phyloP scores from a whole-genome alignment of 2,888 invertebrate species.

The Aquatica leii region DNA sequence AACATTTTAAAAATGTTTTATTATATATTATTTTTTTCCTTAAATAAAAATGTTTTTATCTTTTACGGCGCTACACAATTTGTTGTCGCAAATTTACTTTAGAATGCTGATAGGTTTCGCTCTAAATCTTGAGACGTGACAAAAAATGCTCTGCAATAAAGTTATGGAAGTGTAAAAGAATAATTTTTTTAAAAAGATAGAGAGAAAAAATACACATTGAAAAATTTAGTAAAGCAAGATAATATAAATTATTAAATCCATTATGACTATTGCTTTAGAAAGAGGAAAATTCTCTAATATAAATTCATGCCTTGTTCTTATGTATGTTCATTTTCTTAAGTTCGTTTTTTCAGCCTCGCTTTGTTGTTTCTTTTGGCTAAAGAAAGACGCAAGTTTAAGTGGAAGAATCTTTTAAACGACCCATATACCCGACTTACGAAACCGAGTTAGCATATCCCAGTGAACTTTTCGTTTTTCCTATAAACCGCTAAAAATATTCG shows the following conservation, averaged over 20 bases:
- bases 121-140: too few relatives aligned
- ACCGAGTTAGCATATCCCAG: slow-evolving; percentile 41
- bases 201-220: slow-evolving; percentile 2
- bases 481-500: slow-evolving; percentile 42
- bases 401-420: slow-evolving; percentile 33
- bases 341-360: slow-evolving; percentile 6
- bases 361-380: slow-evolving; percentile 9
- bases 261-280: slow-evolving; percentile 32
- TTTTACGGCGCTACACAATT: too few relatives aligned
- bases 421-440: slow-evolving; percentile 31
- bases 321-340: slow-evolving; percentile 22
- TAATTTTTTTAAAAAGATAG: neutral
- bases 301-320: slow-evolving; percentile 33
- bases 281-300: slow-evolving; percentile 33
- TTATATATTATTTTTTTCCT: too few relatives aligned
- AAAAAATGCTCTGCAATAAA: too few relatives aligned
- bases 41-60: too few relatives aligned
- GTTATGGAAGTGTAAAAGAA: too few relatives aligned
- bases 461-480: slow-evolving; percentile 42
- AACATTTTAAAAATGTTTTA: too few relatives aligned
- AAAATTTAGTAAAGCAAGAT: slow-evolving; percentile 7
- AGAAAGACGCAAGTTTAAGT: slow-evolving; percentile 26
- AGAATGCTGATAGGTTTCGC: too few relatives aligned
- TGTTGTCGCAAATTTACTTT: too few relatives aligned
- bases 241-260: slow-evolving; percentile 30